These are phyloP conservation scores for Poeciliopsis retropinna DNA, from an alignment of 2,113 vertebrate genomes.

Conservation along the genomic window DNA sequence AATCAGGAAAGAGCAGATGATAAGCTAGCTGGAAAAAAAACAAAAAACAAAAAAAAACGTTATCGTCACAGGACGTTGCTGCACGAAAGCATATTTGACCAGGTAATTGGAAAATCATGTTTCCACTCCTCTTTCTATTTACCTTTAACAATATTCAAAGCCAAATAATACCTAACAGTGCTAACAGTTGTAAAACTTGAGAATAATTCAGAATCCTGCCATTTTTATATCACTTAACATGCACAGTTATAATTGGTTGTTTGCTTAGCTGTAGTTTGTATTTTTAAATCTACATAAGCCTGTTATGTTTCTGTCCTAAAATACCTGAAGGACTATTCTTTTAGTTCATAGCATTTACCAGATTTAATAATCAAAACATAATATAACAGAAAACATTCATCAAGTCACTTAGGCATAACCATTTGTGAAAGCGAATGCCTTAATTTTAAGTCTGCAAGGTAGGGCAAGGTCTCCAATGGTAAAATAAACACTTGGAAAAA, in stretches of 20 bases:
- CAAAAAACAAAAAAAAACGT: slow-evolving; percentile 47
- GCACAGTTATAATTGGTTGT: background rate
- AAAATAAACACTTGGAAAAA: slow-evolving; percentile 57
- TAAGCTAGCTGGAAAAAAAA: slow-evolving; percentile 34
- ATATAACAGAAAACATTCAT: slow-evolving; percentile 15
- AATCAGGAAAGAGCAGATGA: slow-evolving; percentile 42
- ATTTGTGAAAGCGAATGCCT: slow-evolving; percentile 17
- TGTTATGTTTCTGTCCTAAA: background rate
- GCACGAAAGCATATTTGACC: background rate
- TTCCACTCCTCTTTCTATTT: background rate
- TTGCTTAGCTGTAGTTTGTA: background rate
- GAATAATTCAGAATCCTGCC: background rate
- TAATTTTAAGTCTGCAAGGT: slow-evolving; percentile 23
- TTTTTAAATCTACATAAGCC: background rate
- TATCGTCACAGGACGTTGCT: slow-evolving; percentile 25
- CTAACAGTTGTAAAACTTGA: background rate
- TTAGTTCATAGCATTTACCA: slow-evolving; percentile 27
- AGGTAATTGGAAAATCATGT: background rate
- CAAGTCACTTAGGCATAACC: slow-evolving; percentile 11
- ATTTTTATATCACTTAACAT: background rate
- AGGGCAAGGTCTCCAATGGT: slow-evolving; percentile 42
- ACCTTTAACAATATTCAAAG: background rate
- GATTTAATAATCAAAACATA: slow-evolving; percentile 12
- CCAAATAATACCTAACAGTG: background rate
- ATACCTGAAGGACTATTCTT: background rate